These are phyloP conservation scores for Calyptommatus sinebrachiatus DNA, from an alignment of 2,113 vertebrate genomes.

Conservation along the genomic window DNA sequence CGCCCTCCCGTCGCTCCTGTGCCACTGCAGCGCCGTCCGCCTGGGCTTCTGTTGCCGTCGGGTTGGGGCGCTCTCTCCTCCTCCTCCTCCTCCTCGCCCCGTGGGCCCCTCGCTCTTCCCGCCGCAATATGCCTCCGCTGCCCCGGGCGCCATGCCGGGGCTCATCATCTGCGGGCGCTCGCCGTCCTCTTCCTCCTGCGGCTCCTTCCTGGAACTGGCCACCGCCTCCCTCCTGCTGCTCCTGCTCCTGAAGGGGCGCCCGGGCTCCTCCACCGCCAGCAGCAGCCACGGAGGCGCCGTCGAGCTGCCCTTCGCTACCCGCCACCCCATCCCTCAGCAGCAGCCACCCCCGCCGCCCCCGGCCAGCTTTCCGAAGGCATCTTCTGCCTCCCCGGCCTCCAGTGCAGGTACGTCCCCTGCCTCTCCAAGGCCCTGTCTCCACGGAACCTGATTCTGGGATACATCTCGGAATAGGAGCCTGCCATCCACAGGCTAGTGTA, in stretches of 20 bases:
- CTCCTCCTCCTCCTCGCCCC: constrained; percentile 4
- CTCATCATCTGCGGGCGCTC: constrained; percentile 42
- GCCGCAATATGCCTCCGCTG: constrained; percentile 70
- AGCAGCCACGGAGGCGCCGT: neutral
- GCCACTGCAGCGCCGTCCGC: too few species aligned
- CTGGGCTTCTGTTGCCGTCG: neutral
- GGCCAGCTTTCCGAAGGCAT: constrained; percentile 17
- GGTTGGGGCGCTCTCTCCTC: neutral
- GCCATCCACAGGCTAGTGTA: too few species aligned
- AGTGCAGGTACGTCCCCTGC: neutral
- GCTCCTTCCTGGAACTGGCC: constrained; percentile 52
- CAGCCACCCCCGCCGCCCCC: constrained; percentile 48
- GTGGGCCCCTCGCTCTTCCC: too few species aligned
- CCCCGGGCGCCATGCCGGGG: constrained; percentile 69
- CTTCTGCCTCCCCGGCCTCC: neutral
- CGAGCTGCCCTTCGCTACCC: constrained; percentile 28
- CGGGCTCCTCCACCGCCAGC: constrained; percentile 37
- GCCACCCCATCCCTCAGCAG: constrained; percentile 45
- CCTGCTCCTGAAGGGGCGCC: constrained; percentile 47
- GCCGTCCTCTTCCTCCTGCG: constrained; percentile 49
- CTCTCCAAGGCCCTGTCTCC: too few species aligned
- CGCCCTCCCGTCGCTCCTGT: too few species aligned
- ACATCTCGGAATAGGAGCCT: too few species aligned
- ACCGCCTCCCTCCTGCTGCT: constrained; percentile 15
- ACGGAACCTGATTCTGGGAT: too few species aligned